A percentile compares a stretch with the other conserved stretches of the same genome.
Evolutionary conservation across 1,140 invertebrate genomes (phyloP).

Genomic region (Trichogramma pretiosum): DNA sequence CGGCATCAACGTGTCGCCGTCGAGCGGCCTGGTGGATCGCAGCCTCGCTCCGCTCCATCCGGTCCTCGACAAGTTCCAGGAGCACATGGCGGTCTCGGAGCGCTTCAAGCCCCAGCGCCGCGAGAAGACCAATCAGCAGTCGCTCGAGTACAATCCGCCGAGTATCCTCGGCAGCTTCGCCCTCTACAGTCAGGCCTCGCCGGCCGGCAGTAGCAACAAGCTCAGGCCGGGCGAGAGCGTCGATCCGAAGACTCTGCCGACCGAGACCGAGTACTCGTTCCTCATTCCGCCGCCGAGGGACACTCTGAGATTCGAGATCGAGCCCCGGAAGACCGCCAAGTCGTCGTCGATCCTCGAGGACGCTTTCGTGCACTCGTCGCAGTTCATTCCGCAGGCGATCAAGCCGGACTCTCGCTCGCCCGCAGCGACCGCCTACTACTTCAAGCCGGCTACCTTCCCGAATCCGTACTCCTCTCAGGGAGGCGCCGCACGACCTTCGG

Average conservation of each 20-base stretch:
- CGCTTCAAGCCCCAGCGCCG: constrained; percentile 29
- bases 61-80: constrained; percentile 34
- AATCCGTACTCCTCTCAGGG: constrained; percentile 20
- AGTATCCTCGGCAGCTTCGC: constrained; percentile 44
- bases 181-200: constrained; percentile 37
- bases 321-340: constrained; percentile 30
- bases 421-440: constrained; percentile 31
- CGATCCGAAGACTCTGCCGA: constrained; percentile 26
- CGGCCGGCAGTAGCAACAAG: constrained; percentile 38
- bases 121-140: constrained; percentile 20
- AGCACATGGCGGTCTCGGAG: constrained; percentile 34
- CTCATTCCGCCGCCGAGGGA: constrained; percentile 37
- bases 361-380: constrained; percentile 25
- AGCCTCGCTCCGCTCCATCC: constrained; percentile 29
- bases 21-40: constrained; percentile 27
- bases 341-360: constrained; percentile 27
- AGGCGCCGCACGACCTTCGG: constrained; percentile 28
- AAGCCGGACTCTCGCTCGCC: constrained; percentile 27
- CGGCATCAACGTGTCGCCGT: constrained; percentile 28
- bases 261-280: constrained; percentile 37
- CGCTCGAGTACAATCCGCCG: constrained; percentile 36
- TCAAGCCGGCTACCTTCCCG: constrained; percentile 25
- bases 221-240: constrained; percentile 15
- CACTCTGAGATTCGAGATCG: constrained; percentile 31
- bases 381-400: constrained; percentile 21